Evolutionary conservation across 2,888 invertebrate genomes (phyloP).

Genomic region (Drosophila kuntzei): DNA sequence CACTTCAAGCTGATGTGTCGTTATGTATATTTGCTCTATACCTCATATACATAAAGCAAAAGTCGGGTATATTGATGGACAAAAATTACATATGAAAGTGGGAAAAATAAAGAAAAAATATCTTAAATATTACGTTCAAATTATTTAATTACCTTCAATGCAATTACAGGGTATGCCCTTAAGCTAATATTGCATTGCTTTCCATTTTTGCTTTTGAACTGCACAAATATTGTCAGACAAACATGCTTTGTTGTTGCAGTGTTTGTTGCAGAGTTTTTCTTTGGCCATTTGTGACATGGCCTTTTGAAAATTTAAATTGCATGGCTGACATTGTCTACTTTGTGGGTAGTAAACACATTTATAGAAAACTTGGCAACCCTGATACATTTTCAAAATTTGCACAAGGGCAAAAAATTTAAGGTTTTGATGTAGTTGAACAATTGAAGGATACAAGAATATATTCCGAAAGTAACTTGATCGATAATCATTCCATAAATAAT

Average conservation of each 20-base stretch:
- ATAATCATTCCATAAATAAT: background rate
- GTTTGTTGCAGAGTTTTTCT: conserved; percentile 25
- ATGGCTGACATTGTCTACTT: conserved; percentile 27
- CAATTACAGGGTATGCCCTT: too few species aligned
- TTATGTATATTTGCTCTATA: background rate
- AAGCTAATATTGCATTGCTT: background rate
- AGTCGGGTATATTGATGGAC: background rate
- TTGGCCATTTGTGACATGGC: conserved; percentile 17
- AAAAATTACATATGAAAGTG: too few species aligned
- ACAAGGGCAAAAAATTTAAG: conserved; percentile 1
- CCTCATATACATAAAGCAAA: background rate
- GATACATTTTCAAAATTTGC: conserved; percentile 9
- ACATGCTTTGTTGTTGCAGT: conserved; percentile 22
- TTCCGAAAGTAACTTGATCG: background rate
- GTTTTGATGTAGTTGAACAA: background rate
- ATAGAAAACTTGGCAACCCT: conserved; percentile 24
- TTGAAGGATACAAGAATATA: background rate
- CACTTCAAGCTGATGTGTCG: conserved; percentile 22
- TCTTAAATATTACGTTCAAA: too few species aligned
- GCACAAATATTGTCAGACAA: conserved; percentile 41
- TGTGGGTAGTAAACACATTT: conserved; percentile 18
- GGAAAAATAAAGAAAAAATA: too few species aligned
- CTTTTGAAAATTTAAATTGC: conserved; percentile 31
- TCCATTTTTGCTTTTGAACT: background rate
- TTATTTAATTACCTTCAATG: too few species aligned